Evolutionary conservation across 2,113 vertebrate species (phyloP).

Genomic region (Zapornia atra): DNA sequence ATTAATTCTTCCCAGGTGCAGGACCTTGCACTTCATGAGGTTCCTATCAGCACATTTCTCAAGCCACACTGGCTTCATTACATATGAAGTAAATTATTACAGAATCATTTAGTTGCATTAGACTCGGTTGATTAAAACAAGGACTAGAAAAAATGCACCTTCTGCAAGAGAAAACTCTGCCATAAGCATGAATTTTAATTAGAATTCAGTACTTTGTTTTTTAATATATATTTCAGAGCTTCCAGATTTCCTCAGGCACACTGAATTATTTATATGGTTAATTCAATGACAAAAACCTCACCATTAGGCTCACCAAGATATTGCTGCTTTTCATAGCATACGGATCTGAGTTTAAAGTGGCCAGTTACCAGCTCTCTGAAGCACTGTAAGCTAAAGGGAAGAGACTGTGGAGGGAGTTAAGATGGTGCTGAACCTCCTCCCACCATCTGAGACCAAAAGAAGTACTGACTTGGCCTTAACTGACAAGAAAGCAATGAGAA

Average conservation of each 20-base stretch:
- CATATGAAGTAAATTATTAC: not conserved
- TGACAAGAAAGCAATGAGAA: conserved; percentile 36
- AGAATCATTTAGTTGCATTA: not conserved
- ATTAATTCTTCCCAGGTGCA: not conserved
- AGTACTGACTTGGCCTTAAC: conserved; percentile 52
- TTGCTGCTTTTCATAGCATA: not conserved
- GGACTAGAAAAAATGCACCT: not conserved
- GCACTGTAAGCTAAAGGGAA: not conserved
- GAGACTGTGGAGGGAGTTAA: not conserved
- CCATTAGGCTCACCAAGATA: not conserved
- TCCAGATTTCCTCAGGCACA: conserved; percentile 33
- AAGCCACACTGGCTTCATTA: not conserved
- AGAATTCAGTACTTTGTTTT: conserved; percentile 22
- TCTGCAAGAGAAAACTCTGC: conserved; percentile 12
- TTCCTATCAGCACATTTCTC: not conserved
- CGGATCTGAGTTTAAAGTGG: not conserved
- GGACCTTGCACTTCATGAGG: not conserved
- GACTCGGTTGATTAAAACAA: conserved; percentile 8
- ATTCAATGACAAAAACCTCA: conserved; percentile 32
- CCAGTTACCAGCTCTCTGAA: not conserved
- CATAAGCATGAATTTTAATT: conserved; percentile 45
- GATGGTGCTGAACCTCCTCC: not conserved
- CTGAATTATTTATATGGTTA: conserved; percentile 54
- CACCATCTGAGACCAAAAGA: conserved; percentile 53
- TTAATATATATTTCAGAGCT: conserved; percentile 47